Evolutionary conservation across 1,140 invertebrate genomes (phyloP), one percentile per base, ranked within the genome.

Genomic region (Spodoptera frugiperda): DNA sequence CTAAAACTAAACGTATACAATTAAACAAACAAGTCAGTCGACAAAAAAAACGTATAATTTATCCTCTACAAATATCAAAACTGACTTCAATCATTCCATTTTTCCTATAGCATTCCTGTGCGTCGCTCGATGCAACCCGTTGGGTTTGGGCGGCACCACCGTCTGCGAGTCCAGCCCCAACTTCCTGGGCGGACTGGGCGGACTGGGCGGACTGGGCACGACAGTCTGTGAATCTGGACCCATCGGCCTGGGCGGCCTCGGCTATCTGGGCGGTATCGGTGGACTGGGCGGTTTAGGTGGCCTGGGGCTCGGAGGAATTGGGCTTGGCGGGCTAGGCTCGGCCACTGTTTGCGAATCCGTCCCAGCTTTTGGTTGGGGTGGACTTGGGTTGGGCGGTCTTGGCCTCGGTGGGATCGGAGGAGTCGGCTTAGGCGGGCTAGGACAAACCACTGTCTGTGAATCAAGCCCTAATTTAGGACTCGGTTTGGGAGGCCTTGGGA

Each of bases 91-190:
- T 48, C 44, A 19, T 0, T 4, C 12, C 17, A 9, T 48, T 19
- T 70, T 76, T 39, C 44, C 72, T 71, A 55, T 19, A 79, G 80
- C 77, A 46, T 30, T 74, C 3, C 49, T 85, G 12, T 82, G 80
- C 80, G 30, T 80, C 9, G 79, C 68, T 2, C 65, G 59, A n/a
- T 84, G 82, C 79, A 84, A 82, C 44, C 86, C 87, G 0, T n/a
- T 89, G n/a, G 44, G 44, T 19, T 11, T 68, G 8, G 81, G 79
- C 0, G 77, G 79, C 21, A 79, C 81, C 8, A 80, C 83, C 12
- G 73, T 82, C 21, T 83, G 78, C 70, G 84, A 85, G 12, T 74
- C 79, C 0, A 11, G 65, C 0, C 79, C 78, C 14, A 79, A 71
- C 21, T 46, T 83, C 14, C 48, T 77, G 0, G 49, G 19, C 48